Base-by-base conservation (phyloP, 2,888 invertebrate species). In the Campopleginae sp. region DNA sequence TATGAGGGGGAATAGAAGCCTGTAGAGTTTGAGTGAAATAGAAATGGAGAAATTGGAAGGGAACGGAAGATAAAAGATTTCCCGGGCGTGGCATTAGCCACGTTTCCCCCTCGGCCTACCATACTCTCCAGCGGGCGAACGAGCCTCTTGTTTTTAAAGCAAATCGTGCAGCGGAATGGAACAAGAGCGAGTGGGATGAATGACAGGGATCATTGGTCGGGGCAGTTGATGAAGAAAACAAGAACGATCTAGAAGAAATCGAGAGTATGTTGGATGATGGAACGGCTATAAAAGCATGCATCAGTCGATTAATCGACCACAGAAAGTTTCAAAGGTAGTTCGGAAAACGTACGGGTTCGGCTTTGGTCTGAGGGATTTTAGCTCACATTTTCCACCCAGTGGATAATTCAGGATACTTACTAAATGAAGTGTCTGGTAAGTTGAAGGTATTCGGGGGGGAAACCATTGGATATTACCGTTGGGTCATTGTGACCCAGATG, bases 241-340 rank as follows among this genome's bases (percentile, higher is more conserved):
- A 70, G 65, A 46, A 33, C 23, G 38, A 31, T 6, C 10, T n/a
- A 1, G 54, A 82, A 77, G 80, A 80, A 85, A 80, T 80, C 82
- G 80, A 82, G 71, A 80, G 80, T 80, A 48, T 27, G 63, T 63
- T 27, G 51, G 66, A 31, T 27, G 23, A 61, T 31, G 68, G 17
- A 66, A 46, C 61, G 82, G 84, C 87, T 88, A 88, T 88, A 88
- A 85, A 88, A 88, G 81, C 65, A 75, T 65, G 48, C 51, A 17
- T 31, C 23, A 27, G 58, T 38, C 80, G 63, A 51, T 63, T 74
- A 48, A 83, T 84, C 81, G 27, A 33, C 58, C 83, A 87, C 87
- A 88, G 80, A 83, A 31, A 76, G 83, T 81, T 75, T 44, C 65
- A 81, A 61, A 70, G 74, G 61, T 17, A n/a, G 31, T 27, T 8